phyloP scores from a whole-genome alignment of 2,888 invertebrate species.

The Celastrina argiolus region DNA sequence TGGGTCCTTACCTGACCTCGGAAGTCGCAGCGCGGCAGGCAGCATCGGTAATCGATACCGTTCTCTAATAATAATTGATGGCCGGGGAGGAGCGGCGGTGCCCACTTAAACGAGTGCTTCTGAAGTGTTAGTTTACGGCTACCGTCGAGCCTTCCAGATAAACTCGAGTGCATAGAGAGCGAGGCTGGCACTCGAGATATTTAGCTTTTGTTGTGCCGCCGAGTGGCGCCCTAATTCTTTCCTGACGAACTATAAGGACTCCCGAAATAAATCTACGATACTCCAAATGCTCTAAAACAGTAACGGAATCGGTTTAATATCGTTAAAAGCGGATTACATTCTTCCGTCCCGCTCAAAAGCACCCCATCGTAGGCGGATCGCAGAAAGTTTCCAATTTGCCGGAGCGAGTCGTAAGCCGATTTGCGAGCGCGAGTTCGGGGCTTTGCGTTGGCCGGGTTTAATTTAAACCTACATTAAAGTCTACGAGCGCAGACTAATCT shows the following conservation, averaged over 20 bases:
- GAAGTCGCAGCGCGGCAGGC: constrained; percentile 56
- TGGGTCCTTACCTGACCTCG: constrained; percentile 52
- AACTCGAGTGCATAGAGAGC: constrained; percentile 58
- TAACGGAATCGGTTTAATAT: constrained; percentile 40
- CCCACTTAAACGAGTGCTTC: constrained; percentile 59
- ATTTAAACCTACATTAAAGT: constrained; percentile 54
- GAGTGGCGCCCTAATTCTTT: constrained; percentile 44
- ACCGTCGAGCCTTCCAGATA: constrained; percentile 70
- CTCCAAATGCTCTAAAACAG: background rate
- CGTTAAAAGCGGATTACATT: constrained; percentile 60
- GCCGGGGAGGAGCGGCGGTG: constrained; percentile 37
- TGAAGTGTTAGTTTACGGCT: constrained; percentile 69
- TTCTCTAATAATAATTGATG: constrained; percentile 68
- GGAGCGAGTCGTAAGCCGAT: constrained; percentile 59
- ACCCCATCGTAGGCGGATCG: constrained; percentile 29
- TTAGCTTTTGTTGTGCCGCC: constrained; percentile 49
- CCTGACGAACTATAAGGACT: constrained; percentile 44
- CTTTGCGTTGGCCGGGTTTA: constrained; percentile 47
- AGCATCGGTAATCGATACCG: constrained; percentile 66
- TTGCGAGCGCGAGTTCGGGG: constrained; percentile 52
- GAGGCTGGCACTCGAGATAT: constrained; percentile 56
- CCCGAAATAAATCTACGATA: constrained; percentile 44
- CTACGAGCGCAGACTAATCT: constrained; percentile 57
- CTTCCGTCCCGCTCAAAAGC: constrained; percentile 47
- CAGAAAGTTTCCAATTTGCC: constrained; percentile 44